Evolutionary conservation across 1,140 invertebrate species (phyloP), one percentile per base, ranked within the genome.

Genomic region (Drosophila tristis): DNA sequence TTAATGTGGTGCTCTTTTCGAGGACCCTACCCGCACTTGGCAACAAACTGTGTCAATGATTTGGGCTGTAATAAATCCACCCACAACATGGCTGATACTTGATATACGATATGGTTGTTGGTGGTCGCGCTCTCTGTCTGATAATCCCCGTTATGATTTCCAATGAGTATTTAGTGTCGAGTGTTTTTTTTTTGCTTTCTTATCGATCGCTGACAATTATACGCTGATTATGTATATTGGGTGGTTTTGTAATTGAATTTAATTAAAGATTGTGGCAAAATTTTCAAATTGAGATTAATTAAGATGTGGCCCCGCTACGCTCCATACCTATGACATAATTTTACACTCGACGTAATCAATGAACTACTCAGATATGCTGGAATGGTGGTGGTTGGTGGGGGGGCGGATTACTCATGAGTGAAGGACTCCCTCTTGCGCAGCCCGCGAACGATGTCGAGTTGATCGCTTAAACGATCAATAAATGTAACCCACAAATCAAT

Each of bases 401-500:
- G 11, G 2, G 0, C 0, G 26, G 65, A 56, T 42, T 35, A 39
- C 56, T 85, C 63, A 82, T 55, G 39, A 51, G 25, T 45, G 54
- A 62, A 42, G 39, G 35, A 50, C 48, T 43, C 31, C 59, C 5
- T 29, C 26, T 29, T 29, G 31, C 2, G 31, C 2, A 9, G 8
- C 7, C 44, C 29, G 68, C 20, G 11, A 58, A n/a, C 31, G 20
- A 57, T 50, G 64, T 5, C 63, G 48, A 65, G 50, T 51, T 23
- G 11, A 9, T 70, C 44, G 45, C 20, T 51, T 60, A 71, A 61
- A 76, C 54, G 62, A 80, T 66, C 73, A 77, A 81, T 72, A 67
- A 70, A 58, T 39, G 67, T 70, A 70, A 70, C 64, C 47, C 73
- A 78, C 82, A 89, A 86, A 87, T 89, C 84, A 89, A 89, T 87